Evolutionary conservation across 1,140 invertebrate species (phyloP), one percentile per base, ranked within the genome.

Genomic region (Venturia canescens): DNA sequence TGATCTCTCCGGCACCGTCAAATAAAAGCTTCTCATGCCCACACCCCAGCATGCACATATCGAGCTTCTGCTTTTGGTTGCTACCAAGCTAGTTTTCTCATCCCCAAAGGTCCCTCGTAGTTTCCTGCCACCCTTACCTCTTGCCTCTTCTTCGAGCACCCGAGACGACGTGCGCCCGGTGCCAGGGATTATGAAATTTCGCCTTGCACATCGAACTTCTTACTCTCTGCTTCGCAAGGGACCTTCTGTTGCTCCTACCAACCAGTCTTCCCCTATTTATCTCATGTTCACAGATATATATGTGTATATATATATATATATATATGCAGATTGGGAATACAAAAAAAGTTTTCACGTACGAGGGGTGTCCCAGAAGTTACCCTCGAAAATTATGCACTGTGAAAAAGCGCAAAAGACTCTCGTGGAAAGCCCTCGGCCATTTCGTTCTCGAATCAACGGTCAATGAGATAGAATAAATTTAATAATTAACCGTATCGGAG

Each of bases 161-260:
- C n/a, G 27, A 53, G 63, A 69, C 16, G 82, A 79, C 78, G 70
- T 57, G 67, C 75, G 34, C 80, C 79, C 78, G 84, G 81, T 53
- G n/a, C n/a, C 83, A 79, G 71, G 80, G 81, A 85, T 85, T 84
- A 84, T 84, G 84, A 84, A 85, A 85, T 85, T 85, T 82, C 81
- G 50, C 71, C 60, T 27, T 69, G 53, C 78, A 79, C 82, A 85
- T 85, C 84, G 80, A 83, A 83, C 82, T 72, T 72, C 70, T 72
- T 72, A 72, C 70, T 72, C 27, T 53, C 6, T 48, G 67, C 9
- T 69, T 69, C 31, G 26, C 16, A 13, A 69, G 67, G 9, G 2
- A 44, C 9, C 70, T 44, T 34, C 34, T 72, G 38, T 38, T 72
- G n/a, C 70, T 48, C 13, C 16, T 15, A n/a, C 70, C 16, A 53